Percentiles rank a stretch among this genome's conserved stretches.
Conservation (phyloP, 2,888 invertebrate genomes). For the Aphidoletes aphidimyza region DNA sequence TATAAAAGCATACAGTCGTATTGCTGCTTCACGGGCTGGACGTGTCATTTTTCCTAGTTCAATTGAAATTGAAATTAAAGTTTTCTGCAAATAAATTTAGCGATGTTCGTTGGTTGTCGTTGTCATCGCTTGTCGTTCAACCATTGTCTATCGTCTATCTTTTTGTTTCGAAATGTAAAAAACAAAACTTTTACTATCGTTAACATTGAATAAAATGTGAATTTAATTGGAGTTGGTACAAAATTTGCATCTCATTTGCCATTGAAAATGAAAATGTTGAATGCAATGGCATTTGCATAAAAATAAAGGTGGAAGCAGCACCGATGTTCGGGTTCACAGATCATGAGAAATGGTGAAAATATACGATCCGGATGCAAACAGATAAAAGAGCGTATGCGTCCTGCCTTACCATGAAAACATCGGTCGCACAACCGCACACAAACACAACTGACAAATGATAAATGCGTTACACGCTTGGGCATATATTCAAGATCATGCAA, state of each 20-base stretch:
- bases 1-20: neutral
- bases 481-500: neutral
- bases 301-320: neutral
- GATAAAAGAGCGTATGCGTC: neutral
- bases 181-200: slow-evolving; percentile 15
- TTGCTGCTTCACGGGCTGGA: neutral
- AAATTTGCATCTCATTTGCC: slow-evolving; percentile 15
- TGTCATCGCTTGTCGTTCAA: neutral
- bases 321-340: slow-evolving; percentile 19
- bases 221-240: slow-evolving; percentile 14
- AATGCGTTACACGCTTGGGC: neutral
- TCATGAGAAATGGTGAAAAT: neutral
- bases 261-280: neutral
- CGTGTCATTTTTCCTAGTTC: neutral
- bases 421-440: neutral
- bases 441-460: neutral
- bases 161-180: neutral
- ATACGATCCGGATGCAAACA: neutral
- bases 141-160: neutral
- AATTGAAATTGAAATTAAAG: neutral
- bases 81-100: neutral
- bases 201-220: slow-evolving; percentile 18
- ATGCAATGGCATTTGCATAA: slow-evolving; percentile 38
- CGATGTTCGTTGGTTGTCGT: neutral
- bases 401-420: neutral